Evolutionary conservation across 2,113 vertebrate genomes (phyloP), one percentile per base, ranked within the genome.

Genomic region (Sarotherodon lohbergeri): DNA sequence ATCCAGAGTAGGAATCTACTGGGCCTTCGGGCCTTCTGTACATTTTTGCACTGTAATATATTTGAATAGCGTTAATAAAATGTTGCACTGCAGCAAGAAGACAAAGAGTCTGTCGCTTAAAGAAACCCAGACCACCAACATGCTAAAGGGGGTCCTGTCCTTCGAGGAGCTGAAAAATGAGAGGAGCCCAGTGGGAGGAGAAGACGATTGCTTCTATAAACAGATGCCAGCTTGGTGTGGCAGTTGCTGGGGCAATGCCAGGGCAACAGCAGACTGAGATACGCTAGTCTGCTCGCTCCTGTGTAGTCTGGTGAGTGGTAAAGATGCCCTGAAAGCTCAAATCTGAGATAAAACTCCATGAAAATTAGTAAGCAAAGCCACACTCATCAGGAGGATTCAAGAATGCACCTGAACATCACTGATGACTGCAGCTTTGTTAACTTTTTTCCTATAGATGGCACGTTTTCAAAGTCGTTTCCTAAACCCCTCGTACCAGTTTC

Each of bases 211-310:
- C 81, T 82, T 90, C 88, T 92, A 93, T 93, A 87, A 90, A 88
- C 56, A 12, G 85, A 85, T 90, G 91, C 87, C 89, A 90, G 71
- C 84, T 82, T 24, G 54, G 50, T 3, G 46, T 81, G 76, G 87
- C 94, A 91, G 93, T 93, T 92, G 48, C 84, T 84, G 83, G 80
- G 86, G 76, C 27, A 4, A 71, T 89, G 87, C 86, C 87, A 88
- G 55, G 83, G 85, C 61, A 86, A 89, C 82, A 59, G 66, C n/a
- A 89, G 81, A 86, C 56, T 85, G 57, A 14, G 48, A 81, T 29
- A 76, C 4, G 17, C 17, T 9, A 54, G 50, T 5, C 50, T 52
- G 17, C 50, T 52, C 3, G 1, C 43, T 76, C 43, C 24, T 32
- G 16, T 50, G 39, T 16, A 71, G 13, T 46, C 39, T 71, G 66